Evolutionary conservation across 1,140 invertebrate species (phyloP), one percentile per base, ranked within the genome.

Genomic region (Bombus haemorrhoidalis): DNA sequence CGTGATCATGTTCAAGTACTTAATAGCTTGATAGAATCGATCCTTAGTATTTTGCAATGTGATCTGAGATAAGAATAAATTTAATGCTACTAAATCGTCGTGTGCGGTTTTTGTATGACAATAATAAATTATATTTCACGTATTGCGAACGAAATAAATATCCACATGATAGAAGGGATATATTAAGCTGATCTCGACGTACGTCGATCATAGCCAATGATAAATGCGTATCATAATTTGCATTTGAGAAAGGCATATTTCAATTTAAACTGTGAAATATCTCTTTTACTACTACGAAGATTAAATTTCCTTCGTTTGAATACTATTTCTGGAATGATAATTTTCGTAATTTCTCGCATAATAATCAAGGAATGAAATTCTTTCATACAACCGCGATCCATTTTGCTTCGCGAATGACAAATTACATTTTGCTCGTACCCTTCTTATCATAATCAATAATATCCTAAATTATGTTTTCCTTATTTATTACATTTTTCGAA

Each of bases 91-190:
- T n/a, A 22, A 69, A 76, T 83, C 81, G 57, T 81, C 66, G 10
- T 12, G 47, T 32, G 32, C 62, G 75, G n/a, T 78, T 69, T 57
- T 59, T 74, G 47, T 66, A 53, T 78, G 82, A 84, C 82, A 84
- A 84, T 84, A 84, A 84, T 82, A 37, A 74, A 64, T n/a, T 78
- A 43, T 71, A 53, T n/a, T 76, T 76, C 43, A 22, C 57, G 59
- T 22, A 28, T n/a, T 18, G n/a, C 12, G 53, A 43, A 43, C 4
- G 13, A n/a, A 28, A n/a, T 15, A n/a, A 18, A 41, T 72, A 72
- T 72, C 2, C 28, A 12, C 37, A 4, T 13, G 39, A 12, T 39
- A 39, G 18, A 28, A 34, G 25, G 10, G 9, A 25, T 66, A 32
- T 57, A 43, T 47, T n/a, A 43, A 25, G 8, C 47, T 53, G 47